Base-by-base conservation (phyloP, 2,888 invertebrate species). In the Micoletzkya japonica region DNA sequence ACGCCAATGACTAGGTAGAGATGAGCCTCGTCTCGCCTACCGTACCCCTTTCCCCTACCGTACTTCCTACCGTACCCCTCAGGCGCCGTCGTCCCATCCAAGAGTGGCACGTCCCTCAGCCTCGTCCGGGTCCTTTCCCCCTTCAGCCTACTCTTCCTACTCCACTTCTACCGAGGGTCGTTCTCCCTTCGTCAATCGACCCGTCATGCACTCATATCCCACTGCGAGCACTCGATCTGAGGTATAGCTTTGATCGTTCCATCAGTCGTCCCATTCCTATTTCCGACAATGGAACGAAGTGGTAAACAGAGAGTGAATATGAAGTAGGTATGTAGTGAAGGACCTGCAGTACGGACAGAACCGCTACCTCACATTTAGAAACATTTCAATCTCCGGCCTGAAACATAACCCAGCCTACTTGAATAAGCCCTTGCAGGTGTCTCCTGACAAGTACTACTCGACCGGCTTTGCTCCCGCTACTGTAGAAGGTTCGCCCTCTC, bases 371-470 rank as follows among this genome's bases (percentile, higher is more conserved):
- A n/a, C n/a, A n/a, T n/a, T n/a, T n/a, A n/a, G n/a, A n/a, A n/a
- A n/a, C n/a, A n/a, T n/a, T n/a, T n/a, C n/a, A n/a, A n/a, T n/a
- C n/a, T n/a, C n/a, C n/a, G n/a, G n/a, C n/a, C n/a, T n/a, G n/a
- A n/a, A n/a, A n/a, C n/a, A n/a, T n/a, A n/a, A n/a, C n/a, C n/a
- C n/a, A n/a, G n/a, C n/a, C n/a, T n/a, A n/a, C n/a, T n/a, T n/a
- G n/a, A n/a, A n/a, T n/a, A n/a, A n/a, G n/a, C 10, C 44, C 28
- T 10, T 64, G 6, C 52, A 64, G 63, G 36, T 26, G 1, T 64
- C 63, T 0, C 63, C 63, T 36, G 63, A 64, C 24, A 52, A 52
- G 36, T 64, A 64, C 36, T 64, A 64, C 63, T 64, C 63, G 50
- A 52, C 63, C 36, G 63, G 63, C 17, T 64, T 64, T 34, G 63